These are phyloP conservation scores for Pseudochaenichthys georgianus DNA, from an alignment of 2,797 vertebrate species.

Conservation along the genomic window DNA sequence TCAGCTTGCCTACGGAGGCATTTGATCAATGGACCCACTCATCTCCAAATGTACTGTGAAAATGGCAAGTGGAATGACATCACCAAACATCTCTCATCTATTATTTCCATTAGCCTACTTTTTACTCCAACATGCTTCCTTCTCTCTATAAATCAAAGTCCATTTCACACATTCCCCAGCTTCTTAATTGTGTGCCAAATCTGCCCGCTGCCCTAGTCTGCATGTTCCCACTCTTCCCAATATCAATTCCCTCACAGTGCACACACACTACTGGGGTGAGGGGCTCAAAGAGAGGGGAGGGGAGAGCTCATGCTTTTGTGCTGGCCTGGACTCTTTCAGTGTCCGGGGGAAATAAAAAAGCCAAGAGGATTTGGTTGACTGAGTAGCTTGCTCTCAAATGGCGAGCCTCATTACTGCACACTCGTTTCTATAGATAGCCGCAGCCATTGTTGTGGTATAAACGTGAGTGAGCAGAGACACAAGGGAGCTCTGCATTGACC, in stretches of 20 bases:
- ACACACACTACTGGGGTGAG: constrained; percentile 61
- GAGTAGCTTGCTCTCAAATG: constrained; percentile 67
- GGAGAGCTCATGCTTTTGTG: constrained; percentile 71
- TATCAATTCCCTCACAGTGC: constrained; percentile 58
- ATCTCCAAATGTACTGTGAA: constrained; percentile 19
- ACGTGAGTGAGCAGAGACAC: constrained; percentile 35
- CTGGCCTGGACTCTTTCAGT: constrained; percentile 56
- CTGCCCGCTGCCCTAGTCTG: constrained; percentile 51
- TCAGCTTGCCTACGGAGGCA: constrained; percentile 24
- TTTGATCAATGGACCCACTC: constrained; percentile 44
- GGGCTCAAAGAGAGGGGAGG: constrained; percentile 65
- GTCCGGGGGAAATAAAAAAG: constrained; percentile 56
- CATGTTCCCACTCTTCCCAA: constrained; percentile 56
- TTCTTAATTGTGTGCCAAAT: constrained; percentile 69
- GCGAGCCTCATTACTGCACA: constrained; percentile 57
- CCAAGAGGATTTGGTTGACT: constrained; percentile 71
- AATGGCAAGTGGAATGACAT: constrained; percentile 46
- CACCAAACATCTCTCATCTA: constrained; percentile 19
- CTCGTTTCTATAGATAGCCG: constrained; percentile 53
- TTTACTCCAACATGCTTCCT: constrained; percentile 43
- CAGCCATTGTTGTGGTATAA: constrained; percentile 48
- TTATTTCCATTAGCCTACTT: constrained; percentile 13
- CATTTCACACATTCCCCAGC: constrained; percentile 72
- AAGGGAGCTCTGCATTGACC: background rate
- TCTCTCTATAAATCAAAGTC: constrained; percentile 59